Conservation (phyloP, 2,113 vertebrate genomes). For the Mormoops blainvillei region DNA sequence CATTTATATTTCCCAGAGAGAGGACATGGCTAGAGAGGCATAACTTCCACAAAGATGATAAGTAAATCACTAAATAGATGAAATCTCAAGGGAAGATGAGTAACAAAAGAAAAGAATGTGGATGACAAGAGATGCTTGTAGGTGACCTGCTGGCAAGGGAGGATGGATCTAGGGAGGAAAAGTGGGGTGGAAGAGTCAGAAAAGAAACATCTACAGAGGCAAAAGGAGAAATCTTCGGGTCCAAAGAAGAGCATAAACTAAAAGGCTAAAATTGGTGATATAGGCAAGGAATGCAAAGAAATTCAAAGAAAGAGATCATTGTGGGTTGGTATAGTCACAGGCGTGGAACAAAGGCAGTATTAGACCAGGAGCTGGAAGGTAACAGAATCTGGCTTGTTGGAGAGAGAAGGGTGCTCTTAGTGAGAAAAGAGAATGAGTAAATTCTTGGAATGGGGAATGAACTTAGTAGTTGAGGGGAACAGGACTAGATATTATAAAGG, state of each 20-base stretch:
- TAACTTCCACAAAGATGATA: neutral
- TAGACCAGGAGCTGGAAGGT: neutral
- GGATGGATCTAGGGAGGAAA: neutral
- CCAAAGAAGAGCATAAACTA: neutral
- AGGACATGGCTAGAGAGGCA: neutral
- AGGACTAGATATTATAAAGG: neutral
- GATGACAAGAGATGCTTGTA: neutral
- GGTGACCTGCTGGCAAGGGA: neutral
- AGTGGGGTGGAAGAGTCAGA: neutral
- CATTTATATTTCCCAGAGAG: neutral
- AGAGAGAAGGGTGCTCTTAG: neutral
- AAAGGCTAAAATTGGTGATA: neutral
- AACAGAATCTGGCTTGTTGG: neutral
- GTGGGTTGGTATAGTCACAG: neutral
- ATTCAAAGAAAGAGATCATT: neutral
- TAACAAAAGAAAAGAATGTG: neutral
- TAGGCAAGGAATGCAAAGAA: neutral
- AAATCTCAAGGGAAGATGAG: neutral
- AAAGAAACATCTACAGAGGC: neutral
- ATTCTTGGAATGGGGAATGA: neutral
- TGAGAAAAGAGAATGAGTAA: neutral
- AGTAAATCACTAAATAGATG: neutral
- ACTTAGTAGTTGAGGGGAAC: neutral
- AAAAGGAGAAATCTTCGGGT: neutral
- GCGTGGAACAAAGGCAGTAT: neutral